Evolutionary conservation across 37 sponge, comb jelly and placozoan species (phyloP).

Genomic region (Amphimedon queenslandica): DNA sequence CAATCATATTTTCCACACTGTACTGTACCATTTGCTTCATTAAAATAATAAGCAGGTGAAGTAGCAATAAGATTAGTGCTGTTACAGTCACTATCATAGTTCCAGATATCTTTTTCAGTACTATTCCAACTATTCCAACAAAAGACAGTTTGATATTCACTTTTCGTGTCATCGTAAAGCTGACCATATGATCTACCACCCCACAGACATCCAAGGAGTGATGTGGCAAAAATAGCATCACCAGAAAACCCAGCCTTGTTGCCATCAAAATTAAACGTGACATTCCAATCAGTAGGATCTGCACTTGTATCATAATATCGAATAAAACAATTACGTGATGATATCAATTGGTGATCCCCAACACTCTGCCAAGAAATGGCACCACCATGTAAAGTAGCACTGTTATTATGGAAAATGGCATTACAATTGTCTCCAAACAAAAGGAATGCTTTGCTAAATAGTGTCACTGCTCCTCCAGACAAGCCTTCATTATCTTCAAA

Average conservation of each 20-base stretch:
- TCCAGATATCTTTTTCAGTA: background rate
- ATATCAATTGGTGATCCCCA: slow-evolving; percentile 19
- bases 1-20: background rate
- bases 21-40: background rate
- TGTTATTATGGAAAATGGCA: background rate
- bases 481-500: slow-evolving; percentile 8
- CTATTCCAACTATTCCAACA: slow-evolving; percentile 4
- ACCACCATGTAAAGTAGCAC: slow-evolving; percentile 7
- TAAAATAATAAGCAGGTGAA: background rate
- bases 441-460: slow-evolving; percentile 5
- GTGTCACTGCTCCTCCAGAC: slow-evolving; percentile 24
- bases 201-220: slow-evolving; percentile 31
- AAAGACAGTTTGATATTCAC: background rate
- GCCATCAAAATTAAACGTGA: slow-evolving; percentile 8
- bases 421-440: background rate
- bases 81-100: background rate
- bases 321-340: slow-evolving; percentile 31
- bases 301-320: slow-evolving; percentile 10
- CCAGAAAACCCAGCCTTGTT: slow-evolving; percentile 17
- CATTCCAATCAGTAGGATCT: slow-evolving; percentile 8
- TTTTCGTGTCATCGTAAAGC: background rate
- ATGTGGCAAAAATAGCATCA: slow-evolving; percentile 26
- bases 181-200: background rate
- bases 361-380: slow-evolving; percentile 15
- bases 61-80: background rate